Evolutionary conservation across 2,113 vertebrate species (phyloP).

Genomic region (Catagonus wagneri): DNA sequence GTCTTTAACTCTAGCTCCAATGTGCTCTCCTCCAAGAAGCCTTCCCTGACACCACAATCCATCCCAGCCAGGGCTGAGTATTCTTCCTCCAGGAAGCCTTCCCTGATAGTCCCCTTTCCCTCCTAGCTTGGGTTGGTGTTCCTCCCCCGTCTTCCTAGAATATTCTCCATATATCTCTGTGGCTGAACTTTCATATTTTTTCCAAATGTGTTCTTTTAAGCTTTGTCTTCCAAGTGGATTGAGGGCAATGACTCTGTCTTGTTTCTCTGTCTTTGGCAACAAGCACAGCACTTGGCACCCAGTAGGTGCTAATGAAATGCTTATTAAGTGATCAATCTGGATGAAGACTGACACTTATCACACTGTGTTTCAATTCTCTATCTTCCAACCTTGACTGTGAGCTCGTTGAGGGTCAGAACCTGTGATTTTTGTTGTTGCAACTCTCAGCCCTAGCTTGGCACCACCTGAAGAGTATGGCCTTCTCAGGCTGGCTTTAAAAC

Average conservation of each 20-base stretch:
- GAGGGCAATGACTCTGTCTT: not conserved
- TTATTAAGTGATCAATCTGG: not conserved
- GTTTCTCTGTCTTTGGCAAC: not conserved
- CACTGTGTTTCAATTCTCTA: not conserved
- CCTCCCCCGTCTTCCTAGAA: not conserved
- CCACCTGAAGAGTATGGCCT: not conserved
- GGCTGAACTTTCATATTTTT: not conserved
- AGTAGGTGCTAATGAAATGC: not conserved
- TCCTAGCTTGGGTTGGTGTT: not conserved
- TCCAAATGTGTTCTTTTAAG: not conserved
- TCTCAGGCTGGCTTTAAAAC: not conserved
- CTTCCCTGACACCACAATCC: not conserved
- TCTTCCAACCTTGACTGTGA: not conserved
- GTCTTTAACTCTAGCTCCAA: not conserved
- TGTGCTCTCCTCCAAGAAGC: not conserved
- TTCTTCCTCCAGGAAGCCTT: not conserved
- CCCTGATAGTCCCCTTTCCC: not conserved
- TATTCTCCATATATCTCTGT: not conserved
- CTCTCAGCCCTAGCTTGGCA: not conserved
- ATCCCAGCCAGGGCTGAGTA: not conserved
- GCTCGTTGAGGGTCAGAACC: not conserved
- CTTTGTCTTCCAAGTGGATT: not conserved
- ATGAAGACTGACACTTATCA: not conserved
- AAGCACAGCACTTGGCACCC: not conserved
- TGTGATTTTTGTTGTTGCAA: rapidly evolving